Evolutionary conservation across 2,113 vertebrate species (phyloP).

Genomic region (Mesoclemmys tuberculata): DNA sequence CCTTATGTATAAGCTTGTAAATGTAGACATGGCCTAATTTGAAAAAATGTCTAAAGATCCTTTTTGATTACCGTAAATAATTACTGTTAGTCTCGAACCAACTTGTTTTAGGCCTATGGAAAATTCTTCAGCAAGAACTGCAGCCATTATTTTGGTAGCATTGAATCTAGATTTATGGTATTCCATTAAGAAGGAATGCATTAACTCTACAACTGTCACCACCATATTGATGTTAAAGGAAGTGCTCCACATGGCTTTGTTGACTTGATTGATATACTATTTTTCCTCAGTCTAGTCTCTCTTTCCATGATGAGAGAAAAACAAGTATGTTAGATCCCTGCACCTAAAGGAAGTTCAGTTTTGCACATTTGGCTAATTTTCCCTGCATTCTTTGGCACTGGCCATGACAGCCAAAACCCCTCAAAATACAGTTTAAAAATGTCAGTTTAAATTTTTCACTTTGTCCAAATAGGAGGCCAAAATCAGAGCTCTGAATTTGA

Average conservation of each 20-base stretch:
- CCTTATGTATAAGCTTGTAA: too few species aligned
- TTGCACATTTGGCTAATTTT: constrained; percentile 41
- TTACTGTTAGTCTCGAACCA: constrained; percentile 9
- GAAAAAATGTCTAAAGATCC: constrained; percentile 1
- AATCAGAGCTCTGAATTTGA: constrained; percentile 22
- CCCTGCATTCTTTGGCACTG: constrained; percentile 39
- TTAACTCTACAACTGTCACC: constrained; percentile 70
- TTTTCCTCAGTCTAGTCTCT: constrained; percentile 60
- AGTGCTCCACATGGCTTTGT: constrained; percentile 69
- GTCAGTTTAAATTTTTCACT: constrained; percentile 20
- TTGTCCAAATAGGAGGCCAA: constrained; percentile 29
- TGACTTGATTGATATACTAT: constrained; percentile 71
- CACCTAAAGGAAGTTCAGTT: neutral
- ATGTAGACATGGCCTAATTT: neutral
- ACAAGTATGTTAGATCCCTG: constrained; percentile 58
- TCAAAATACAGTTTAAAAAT: constrained; percentile 1
- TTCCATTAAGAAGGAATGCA: constrained; percentile 72
- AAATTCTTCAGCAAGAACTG: constrained; percentile 40
- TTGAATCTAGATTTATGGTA: constrained; percentile 74
- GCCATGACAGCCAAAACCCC: constrained; percentile 10
- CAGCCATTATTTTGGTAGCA: constrained; percentile 62
- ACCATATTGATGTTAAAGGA: constrained; percentile 68
- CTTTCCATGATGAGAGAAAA: constrained; percentile 46
- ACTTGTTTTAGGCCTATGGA: constrained; percentile 24
- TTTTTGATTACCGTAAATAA: constrained; percentile 53